Conservation (phyloP, 2,797 vertebrate genomes). For the Trichosurus vulpecula region DNA sequence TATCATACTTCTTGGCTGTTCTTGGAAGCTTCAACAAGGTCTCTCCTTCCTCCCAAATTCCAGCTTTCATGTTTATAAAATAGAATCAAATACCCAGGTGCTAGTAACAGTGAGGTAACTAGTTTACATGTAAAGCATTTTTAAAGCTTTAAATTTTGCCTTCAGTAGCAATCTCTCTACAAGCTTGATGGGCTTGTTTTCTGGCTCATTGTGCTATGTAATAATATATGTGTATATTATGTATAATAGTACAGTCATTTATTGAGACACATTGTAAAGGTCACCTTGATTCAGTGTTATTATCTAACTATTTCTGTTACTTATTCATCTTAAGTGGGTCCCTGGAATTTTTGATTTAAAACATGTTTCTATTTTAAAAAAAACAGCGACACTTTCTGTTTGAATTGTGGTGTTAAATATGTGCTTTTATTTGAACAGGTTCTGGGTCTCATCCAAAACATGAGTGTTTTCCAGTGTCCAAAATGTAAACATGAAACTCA, state of each 20-base stretch:
- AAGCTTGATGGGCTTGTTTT: neutral
- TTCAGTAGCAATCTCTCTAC: neutral
- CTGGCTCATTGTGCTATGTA: neutral
- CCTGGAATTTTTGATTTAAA: neutral
- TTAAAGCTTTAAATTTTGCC: neutral
- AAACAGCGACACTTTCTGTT: rapidly evolving
- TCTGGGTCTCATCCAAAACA: slow-evolving; percentile 96
- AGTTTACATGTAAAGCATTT: neutral
- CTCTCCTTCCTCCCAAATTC: neutral
- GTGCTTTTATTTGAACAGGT: slow-evolving; percentile 86
- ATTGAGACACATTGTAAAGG: neutral
- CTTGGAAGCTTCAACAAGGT: neutral
- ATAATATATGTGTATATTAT: neutral
- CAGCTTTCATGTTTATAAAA: neutral
- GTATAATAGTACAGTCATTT: neutral
- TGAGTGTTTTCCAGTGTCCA: slow-evolving; percentile 98
- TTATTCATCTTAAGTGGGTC: neutral
- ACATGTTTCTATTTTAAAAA: neutral
- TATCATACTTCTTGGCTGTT: neutral
- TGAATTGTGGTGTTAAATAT: slow-evolving; percentile 40
- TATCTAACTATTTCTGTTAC: neutral
- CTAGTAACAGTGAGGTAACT: neutral
- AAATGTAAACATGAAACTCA: slow-evolving; percentile 94
- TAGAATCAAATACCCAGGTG: neutral
- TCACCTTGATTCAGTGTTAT: neutral